These are phyloP conservation scores for Leptinotarsa haldemani DNA, from an alignment of 2,888 invertebrate species.

Conservation along the genomic window DNA sequence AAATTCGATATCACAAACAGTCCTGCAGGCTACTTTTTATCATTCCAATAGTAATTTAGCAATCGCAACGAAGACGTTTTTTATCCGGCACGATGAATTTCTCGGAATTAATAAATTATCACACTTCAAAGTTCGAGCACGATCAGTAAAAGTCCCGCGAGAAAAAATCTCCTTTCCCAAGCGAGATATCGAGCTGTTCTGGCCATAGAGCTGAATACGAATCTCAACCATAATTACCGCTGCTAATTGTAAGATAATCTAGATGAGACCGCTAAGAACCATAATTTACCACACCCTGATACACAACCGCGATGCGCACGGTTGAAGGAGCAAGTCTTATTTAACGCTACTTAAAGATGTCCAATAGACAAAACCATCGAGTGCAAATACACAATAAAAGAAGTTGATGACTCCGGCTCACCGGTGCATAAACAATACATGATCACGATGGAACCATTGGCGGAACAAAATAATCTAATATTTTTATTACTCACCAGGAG, in stretches of 20 bases:
- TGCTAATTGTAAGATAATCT: slow-evolving; percentile 53
- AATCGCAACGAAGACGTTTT: slow-evolving; percentile 8
- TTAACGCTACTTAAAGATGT: slow-evolving; percentile 60
- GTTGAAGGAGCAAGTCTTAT: slow-evolving; percentile 57
- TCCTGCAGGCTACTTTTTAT: neutral
- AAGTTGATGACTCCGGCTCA: slow-evolving; percentile 39
- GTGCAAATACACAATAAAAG: slow-evolving; percentile 55
- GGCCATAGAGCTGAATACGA: slow-evolving; percentile 3
- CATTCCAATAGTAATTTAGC: slow-evolving; percentile 3
- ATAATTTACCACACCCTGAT: slow-evolving; percentile 35
- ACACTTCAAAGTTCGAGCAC: slow-evolving; percentile 24
- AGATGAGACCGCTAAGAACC: slow-evolving; percentile 52
- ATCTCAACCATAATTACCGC: slow-evolving; percentile 50
- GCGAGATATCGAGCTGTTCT: slow-evolving; percentile 1
- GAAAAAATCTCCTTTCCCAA: slow-evolving; percentile 13
- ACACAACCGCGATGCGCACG: slow-evolving; percentile 52
- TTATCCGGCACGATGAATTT: slow-evolving; percentile 7
- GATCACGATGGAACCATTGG: slow-evolving; percentile 14
- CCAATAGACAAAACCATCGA: slow-evolving; percentile 58
- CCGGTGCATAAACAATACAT: slow-evolving; percentile 23
- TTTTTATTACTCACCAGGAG: neutral
- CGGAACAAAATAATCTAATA: neutral
- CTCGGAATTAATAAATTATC: slow-evolving; percentile 24
- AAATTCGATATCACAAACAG: neutral
- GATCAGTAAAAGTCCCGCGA: slow-evolving; percentile 22